phyloP scores from a whole-genome alignment of 2,888 invertebrate genomes.

The Acronicta psi region DNA sequence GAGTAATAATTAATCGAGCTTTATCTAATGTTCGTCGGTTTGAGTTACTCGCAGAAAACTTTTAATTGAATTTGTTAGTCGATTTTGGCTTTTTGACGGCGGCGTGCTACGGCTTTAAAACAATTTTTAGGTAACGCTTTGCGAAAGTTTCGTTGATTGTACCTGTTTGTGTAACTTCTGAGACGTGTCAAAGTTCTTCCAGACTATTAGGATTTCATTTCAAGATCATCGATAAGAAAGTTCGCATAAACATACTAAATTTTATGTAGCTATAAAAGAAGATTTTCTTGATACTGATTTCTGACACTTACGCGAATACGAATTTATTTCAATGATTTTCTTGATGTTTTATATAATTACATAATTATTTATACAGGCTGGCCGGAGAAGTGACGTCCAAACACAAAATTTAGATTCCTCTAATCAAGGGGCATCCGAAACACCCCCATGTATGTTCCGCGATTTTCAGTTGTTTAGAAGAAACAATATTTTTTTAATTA shows the following conservation, averaged over 20 bases:
- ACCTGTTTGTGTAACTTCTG: slow-evolving; percentile 58
- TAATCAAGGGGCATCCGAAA: too few species aligned
- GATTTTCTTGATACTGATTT: too few species aligned
- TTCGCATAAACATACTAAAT: slow-evolving; percentile 5
- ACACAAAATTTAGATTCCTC: too few species aligned
- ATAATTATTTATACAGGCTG: too few species aligned
- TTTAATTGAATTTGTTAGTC: slow-evolving; percentile 86
- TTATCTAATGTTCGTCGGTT: slow-evolving; percentile 80
- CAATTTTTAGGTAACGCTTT: slow-evolving; percentile 75
- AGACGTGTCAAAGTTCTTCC: slow-evolving; percentile 43
- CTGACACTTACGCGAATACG: too few species aligned
- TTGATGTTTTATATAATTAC: too few species aligned
- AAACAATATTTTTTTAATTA: too few species aligned
- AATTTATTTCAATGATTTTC: too few species aligned
- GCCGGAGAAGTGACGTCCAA: too few species aligned
- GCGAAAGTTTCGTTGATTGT: slow-evolving; percentile 65
- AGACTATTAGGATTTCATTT: slow-evolving; percentile 34
- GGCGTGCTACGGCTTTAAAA: slow-evolving; percentile 71
- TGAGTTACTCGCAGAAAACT: slow-evolving; percentile 80
- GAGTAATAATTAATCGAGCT: slow-evolving; percentile 85
- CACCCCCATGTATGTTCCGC: too few species aligned
- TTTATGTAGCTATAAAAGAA: too few species aligned
- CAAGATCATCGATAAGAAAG: slow-evolving; percentile 14
- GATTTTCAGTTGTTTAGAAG: too few species aligned
- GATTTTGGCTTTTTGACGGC: slow-evolving; percentile 82